phyloP scores from a whole-genome alignment of 2,797 vertebrate species.

The Enteromius mattozi region DNA sequence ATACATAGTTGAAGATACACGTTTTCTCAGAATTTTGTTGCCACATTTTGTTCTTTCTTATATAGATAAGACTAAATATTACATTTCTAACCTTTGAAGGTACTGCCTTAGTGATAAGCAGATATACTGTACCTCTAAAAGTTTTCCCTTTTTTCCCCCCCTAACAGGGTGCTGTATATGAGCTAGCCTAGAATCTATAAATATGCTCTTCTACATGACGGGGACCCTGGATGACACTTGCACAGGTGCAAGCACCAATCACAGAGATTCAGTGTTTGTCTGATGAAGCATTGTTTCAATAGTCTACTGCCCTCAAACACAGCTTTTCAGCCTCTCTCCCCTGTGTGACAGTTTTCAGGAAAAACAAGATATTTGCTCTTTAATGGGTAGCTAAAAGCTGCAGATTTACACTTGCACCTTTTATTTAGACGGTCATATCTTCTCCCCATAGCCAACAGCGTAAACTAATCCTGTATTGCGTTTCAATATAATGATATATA shows the following conservation, averaged over 20 bases:
- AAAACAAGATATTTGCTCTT: conserved; percentile 49
- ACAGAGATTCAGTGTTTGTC: conserved; percentile 38
- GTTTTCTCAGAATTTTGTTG: too few species aligned
- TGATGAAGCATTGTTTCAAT: conserved; percentile 34
- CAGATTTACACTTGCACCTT: conserved; percentile 73
- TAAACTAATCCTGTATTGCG: conserved; percentile 78
- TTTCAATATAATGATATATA: conserved; percentile 84
- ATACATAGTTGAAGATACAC: not conserved
- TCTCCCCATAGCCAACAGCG: conserved; percentile 76
- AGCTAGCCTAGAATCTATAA: not conserved
- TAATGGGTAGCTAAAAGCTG: conserved; percentile 63
- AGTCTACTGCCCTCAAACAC: not conserved
- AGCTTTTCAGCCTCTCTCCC: conserved; percentile 23
- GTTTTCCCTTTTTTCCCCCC: not conserved
- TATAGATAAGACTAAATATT: not conserved
- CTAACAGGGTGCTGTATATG: not conserved
- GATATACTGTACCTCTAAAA: not conserved
- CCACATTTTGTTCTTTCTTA: too few species aligned
- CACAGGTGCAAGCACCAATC: conserved; percentile 35
- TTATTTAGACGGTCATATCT: conserved; percentile 74
- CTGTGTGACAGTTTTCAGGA: conserved; percentile 10
- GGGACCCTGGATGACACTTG: not conserved
- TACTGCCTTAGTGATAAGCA: not conserved
- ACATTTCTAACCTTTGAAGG: not conserved
- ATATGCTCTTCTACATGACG: not conserved